Percentiles rank a stretch among this genome's conserved stretches.
phyloP scores from a whole-genome alignment of 2,888 invertebrate species.

The Pedicia rivosa region DNA sequence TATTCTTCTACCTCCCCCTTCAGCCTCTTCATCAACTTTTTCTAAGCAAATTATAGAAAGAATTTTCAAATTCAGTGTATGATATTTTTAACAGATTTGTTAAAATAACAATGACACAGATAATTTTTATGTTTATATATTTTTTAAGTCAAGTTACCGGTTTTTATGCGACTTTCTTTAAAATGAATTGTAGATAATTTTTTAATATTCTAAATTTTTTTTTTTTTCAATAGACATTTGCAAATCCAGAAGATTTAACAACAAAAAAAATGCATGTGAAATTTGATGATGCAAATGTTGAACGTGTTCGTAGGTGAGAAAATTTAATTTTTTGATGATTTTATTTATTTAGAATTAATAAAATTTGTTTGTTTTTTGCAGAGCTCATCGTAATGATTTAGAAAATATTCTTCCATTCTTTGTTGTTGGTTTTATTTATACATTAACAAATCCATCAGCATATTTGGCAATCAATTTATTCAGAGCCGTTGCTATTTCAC shows the following conservation, averaged over 20 bases:
- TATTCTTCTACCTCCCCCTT: no score
- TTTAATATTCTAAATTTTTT: no score
- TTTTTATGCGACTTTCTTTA: no score
- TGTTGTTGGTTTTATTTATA: slow-evolving; percentile 34
- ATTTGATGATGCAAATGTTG: slow-evolving; percentile 34
- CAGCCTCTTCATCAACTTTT: no score
- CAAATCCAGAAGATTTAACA: slow-evolving; percentile 36
- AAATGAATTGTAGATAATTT: no score
- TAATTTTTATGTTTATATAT: no score
- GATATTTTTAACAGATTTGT: no score
- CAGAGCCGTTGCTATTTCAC: slow-evolving; percentile 33
- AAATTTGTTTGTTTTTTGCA: slow-evolving; percentile 17
- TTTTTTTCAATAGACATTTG: slow-evolving; percentile 31
- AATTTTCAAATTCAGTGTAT: no score
- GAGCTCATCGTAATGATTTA: slow-evolving; percentile 43
- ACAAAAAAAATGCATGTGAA: slow-evolving; percentile 26
- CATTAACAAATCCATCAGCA: slow-evolving; percentile 32
- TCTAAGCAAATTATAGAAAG: no score
- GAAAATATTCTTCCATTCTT: slow-evolving; percentile 43
- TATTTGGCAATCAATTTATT: slow-evolving; percentile 34
- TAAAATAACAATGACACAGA: not conserved
- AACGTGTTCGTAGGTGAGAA: slow-evolving; percentile 31
- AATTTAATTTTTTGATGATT: not conserved
- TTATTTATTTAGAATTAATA: not conserved
- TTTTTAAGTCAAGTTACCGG: no score